Conservation (phyloP, 2,797 vertebrate species). For the Enteromius anoplus region DNA sequence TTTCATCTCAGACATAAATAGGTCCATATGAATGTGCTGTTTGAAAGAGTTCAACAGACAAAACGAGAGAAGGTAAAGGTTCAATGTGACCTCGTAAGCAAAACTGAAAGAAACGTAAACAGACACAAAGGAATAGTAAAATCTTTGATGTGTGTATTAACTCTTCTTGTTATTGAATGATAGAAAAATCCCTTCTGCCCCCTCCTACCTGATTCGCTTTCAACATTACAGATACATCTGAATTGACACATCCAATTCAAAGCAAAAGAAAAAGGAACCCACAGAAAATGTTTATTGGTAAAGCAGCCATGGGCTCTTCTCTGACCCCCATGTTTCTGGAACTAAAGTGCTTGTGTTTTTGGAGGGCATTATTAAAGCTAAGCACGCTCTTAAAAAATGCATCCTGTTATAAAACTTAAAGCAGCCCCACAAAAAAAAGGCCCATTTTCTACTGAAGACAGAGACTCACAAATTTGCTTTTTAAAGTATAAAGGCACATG, state of each 20-base stretch:
- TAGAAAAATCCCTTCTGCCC: constrained; percentile 21
- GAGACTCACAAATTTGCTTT: background rate
- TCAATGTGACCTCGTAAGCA: constrained; percentile 49
- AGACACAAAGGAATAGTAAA: background rate
- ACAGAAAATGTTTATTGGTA: constrained; percentile 10
- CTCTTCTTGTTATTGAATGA: constrained; percentile 32
- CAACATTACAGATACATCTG: constrained; percentile 5
- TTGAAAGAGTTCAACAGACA: constrained; percentile 13
- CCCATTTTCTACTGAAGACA: constrained; percentile 1
- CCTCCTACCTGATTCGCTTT: constrained; percentile 15
- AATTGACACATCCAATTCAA: constrained; percentile 6
- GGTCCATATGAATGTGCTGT: background rate
- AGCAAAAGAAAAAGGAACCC: constrained; percentile 10
- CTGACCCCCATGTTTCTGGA: background rate
- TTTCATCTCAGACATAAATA: background rate
- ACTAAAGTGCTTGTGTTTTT: constrained; percentile 10
- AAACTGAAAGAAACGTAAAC: constrained; percentile 38
- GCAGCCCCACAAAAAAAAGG: background rate
- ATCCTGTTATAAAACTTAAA: constrained; percentile 23
- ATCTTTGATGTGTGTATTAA: constrained; percentile 52
- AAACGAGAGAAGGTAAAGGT: constrained; percentile 9
- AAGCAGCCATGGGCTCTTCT: background rate
- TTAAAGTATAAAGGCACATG: background rate
- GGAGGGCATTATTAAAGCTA: constrained; percentile 19
- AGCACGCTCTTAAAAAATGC: constrained; percentile 20